phyloP scores from a whole-genome alignment of 2,797 vertebrate species.

The Borostomias antarcticus region DNA sequence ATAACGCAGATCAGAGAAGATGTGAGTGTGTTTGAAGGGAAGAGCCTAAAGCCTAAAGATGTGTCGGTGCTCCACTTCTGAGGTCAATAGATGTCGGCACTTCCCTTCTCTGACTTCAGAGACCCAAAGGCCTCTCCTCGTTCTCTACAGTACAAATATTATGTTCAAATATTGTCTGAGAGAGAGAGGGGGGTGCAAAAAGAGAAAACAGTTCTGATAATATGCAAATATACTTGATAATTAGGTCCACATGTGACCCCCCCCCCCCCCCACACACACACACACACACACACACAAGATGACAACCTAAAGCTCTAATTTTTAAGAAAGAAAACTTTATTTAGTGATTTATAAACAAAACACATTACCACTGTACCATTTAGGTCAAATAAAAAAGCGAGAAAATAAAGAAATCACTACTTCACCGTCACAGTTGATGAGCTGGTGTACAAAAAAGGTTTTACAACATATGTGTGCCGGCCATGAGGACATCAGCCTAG shows the following conservation, averaged over 20 bases:
- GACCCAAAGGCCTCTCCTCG: neutral
- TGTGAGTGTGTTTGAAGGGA: conserved; percentile 23
- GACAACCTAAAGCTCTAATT: conserved; percentile 68
- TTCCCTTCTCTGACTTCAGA: neutral
- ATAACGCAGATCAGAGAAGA: conserved; percentile 19
- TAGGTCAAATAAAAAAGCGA: conserved; percentile 72
- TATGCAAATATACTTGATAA: neutral
- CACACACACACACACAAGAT: too few species aligned
- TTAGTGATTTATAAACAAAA: conserved; percentile 97
- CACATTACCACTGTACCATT: conserved; percentile 83
- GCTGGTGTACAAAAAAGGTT: conserved; percentile 86
- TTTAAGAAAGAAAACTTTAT: conserved; percentile 99
- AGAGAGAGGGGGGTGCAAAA: neutral
- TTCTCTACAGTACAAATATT: conserved; percentile 11
- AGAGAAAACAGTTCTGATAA: neutral
- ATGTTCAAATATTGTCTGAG: conserved; percentile 14
- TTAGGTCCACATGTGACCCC: too few species aligned
- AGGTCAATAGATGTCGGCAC: conserved; percentile 12
- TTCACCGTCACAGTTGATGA: conserved; percentile 92
- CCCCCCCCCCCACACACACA: conserved; percentile 9
- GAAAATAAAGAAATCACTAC: conserved; percentile 86
- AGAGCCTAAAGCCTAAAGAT: conserved; percentile 14
- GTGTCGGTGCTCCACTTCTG: conserved; percentile 12
- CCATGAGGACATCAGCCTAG: conserved; percentile 77
- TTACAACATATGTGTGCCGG: conserved; percentile 82